A percentile compares a stretch with the other conserved stretches of the same genome.
Evolutionary conservation across 2,797 vertebrate species (phyloP).

Genomic region (Fringilla coelebs): DNA sequence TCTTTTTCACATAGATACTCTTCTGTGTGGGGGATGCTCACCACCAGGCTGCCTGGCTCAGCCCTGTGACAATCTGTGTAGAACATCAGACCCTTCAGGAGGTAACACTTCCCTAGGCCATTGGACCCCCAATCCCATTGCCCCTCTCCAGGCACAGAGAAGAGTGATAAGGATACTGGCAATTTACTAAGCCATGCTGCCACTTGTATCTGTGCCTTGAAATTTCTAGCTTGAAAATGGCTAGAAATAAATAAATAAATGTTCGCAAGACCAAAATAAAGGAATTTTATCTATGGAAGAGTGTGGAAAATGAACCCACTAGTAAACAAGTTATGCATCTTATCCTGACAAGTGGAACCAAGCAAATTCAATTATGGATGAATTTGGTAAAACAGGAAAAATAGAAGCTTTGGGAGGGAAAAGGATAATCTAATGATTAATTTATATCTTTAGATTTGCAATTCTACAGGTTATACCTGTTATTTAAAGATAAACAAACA

Average conservation of each 20-base stretch:
- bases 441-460: background rate
- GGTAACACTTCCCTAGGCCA: background rate
- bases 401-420: background rate
- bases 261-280: background rate
- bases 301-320: background rate
- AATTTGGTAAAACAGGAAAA: background rate
- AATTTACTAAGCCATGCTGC: background rate
- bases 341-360: background rate
- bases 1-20: background rate
- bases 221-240: background rate
- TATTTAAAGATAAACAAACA: background rate
- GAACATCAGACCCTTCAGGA: background rate
- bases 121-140: background rate
- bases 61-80: accelerated
- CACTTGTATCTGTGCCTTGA: background rate
- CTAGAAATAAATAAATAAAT: background rate
- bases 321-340: background rate
- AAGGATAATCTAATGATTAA: background rate
- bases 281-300: background rate
- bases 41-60: background rate
- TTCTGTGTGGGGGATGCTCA: background rate
- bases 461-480: background rate
- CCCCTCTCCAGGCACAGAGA: background rate
- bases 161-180: background rate
- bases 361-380: background rate